Percentiles rank a stretch among this genome's conserved stretches.
Conservation (phyloP, 2,113 vertebrate species). For the Synchiropus splendidus region DNA sequence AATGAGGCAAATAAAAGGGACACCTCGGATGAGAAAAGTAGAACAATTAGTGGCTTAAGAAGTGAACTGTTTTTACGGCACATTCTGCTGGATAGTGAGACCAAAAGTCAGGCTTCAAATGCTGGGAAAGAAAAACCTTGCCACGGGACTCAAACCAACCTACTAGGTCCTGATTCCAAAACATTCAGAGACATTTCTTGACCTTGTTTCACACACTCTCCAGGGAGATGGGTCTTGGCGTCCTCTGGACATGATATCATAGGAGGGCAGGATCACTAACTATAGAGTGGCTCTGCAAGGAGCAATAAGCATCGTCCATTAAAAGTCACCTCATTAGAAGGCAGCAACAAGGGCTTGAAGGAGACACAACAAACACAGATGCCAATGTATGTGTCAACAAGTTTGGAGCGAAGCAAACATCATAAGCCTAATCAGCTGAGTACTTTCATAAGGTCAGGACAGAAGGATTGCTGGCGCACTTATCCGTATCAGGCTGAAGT, state of each 20-base stretch:
- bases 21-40: no score
- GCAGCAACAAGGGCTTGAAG: conserved; percentile 51
- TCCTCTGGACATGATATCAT: conserved; percentile 44
- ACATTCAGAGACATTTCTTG: no score
- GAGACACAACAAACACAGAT: conserved; percentile 48
- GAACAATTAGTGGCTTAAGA: no score
- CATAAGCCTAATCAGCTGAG: conserved; percentile 38
- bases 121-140: no score
- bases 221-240: no score
- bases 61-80: no score
- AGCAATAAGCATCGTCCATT: conserved; percentile 54
- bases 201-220: no score
- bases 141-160: no score
- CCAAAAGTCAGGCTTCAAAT: no score
- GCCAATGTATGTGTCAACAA: conserved; percentile 46
- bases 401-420: conserved; percentile 39
- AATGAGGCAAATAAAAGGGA: no score
- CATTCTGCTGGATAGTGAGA: no score
- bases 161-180: no score
- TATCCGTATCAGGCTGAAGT: conserved; percentile 18
- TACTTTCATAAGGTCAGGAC: conserved; percentile 31
- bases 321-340: conserved; percentile 58
- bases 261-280: conserved; percentile 54
- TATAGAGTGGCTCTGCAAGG: conserved; percentile 39
- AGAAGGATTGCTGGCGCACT: conserved; percentile 28